Percentiles rank a stretch among this genome's conserved stretches.
phyloP scores from a whole-genome alignment of 2,113 vertebrate species.

The Bostrychus sinensis region DNA sequence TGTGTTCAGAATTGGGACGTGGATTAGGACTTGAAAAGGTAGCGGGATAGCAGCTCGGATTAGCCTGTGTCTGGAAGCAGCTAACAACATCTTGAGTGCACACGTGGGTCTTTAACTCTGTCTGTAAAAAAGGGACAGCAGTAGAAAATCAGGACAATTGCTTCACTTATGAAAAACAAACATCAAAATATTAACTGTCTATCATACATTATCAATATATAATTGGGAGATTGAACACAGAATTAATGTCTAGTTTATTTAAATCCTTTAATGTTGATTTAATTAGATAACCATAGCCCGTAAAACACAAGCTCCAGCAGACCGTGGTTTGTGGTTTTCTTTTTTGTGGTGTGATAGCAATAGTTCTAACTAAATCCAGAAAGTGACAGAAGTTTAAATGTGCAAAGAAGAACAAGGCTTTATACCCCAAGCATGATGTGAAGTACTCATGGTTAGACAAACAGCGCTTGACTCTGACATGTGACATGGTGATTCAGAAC shows the following conservation, averaged over 20 bases:
- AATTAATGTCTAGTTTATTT: too few species aligned
- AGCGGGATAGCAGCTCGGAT: conserved; percentile 39
- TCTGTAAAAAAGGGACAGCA: conserved; percentile 60
- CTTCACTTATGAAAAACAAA: not conserved
- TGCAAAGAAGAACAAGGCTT: too few species aligned
- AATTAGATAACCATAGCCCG: too few species aligned
- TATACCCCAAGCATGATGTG: not conserved
- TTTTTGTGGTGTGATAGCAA: too few species aligned
- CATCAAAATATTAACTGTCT: not conserved
- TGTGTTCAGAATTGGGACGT: not conserved
- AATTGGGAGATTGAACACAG: too few species aligned
- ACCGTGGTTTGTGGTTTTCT: too few species aligned
- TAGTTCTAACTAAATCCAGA: too few species aligned
- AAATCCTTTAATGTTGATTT: too few species aligned
- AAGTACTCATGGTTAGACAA: not conserved
- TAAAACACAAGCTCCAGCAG: too few species aligned
- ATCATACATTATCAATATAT: too few species aligned
- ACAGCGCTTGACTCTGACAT: not conserved
- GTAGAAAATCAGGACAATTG: conserved; percentile 12
- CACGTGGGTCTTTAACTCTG: conserved; percentile 72
- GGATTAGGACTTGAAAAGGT: conserved; percentile 4
- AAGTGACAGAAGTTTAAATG: too few species aligned
- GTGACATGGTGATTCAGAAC: not conserved
- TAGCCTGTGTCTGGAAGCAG: conserved; percentile 70
- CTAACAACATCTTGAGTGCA: conserved; percentile 74